A percentile compares a stretch with the other conserved stretches of the same genome.
These are phyloP conservation scores for Corvus cornix DNA, from an alignment of 2,113 vertebrate species.

Conservation along the genomic window DNA sequence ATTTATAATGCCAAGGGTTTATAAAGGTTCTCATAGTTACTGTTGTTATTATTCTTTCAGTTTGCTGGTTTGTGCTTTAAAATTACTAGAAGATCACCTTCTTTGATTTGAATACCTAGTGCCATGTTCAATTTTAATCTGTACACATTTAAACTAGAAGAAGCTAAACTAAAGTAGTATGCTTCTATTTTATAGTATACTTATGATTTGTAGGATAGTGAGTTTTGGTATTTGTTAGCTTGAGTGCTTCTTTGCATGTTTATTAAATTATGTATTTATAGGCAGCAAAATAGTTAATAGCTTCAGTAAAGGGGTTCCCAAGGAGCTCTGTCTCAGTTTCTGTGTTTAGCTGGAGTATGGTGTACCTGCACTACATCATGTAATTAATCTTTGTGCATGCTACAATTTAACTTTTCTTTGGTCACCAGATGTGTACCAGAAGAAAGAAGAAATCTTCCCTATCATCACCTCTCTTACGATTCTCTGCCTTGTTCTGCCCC, in stretches of 20 bases:
- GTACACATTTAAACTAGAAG: not conserved
- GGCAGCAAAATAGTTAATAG: not conserved
- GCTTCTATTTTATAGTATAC: not conserved
- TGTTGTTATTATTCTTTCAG: not conserved
- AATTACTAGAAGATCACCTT: not conserved
- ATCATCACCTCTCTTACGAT: not conserved
- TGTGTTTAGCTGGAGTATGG: not conserved
- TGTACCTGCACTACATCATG: not conserved
- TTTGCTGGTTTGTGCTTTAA: not conserved
- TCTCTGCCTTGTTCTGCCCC: not conserved
- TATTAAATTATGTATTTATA: not conserved
- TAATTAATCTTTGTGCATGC: not conserved
- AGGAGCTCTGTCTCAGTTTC: not conserved
- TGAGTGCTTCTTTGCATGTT: not conserved
- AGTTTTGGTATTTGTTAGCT: not conserved
- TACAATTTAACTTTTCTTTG: not conserved
- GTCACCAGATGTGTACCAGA: not conserved
- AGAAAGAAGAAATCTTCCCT: not conserved
- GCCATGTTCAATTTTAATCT: not conserved
- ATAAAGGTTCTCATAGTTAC: not conserved
- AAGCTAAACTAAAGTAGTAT: not conserved
- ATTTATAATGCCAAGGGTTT: not conserved
- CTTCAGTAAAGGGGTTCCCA: not conserved
- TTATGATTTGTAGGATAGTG: not conserved
- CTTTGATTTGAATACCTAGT: not conserved